Conservation (phyloP, 2,113 vertebrate genomes). For the Silurus glanis region DNA sequence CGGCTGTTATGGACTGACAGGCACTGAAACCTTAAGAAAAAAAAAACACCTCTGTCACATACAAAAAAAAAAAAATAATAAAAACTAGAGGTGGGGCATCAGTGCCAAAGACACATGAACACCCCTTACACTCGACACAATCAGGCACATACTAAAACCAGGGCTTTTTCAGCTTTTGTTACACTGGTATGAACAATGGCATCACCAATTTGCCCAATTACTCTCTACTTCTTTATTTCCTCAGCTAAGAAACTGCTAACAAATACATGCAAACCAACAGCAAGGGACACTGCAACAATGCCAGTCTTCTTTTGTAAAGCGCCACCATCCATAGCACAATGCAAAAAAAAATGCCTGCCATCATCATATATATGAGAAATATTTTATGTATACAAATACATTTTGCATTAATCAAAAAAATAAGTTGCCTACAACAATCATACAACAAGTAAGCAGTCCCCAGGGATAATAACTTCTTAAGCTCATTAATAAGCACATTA, state of each 20-base stretch:
- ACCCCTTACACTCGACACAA: neutral
- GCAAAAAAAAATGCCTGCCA: neutral
- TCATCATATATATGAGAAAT: neutral
- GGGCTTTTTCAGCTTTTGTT: slow-evolving; percentile 58
- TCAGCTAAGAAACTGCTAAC: neutral
- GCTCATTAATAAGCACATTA: neutral
- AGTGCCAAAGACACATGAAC: slow-evolving; percentile 53
- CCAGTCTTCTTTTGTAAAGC: neutral
- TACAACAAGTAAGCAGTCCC: neutral
- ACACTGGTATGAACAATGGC: too few relatives aligned
- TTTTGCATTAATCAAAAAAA: neutral
- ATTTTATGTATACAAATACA: neutral
- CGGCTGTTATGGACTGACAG: neutral
- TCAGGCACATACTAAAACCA: slow-evolving; percentile 55
- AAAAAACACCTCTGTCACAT: neutral
- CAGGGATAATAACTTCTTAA: neutral
- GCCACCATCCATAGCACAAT: neutral
- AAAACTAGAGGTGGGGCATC: slow-evolving; percentile 50
- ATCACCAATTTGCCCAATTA: neutral
- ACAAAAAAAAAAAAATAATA: neutral
- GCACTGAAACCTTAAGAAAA: neutral
- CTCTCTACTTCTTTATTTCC: neutral
- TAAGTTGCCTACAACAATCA: too few relatives aligned
- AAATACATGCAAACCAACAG: neutral
- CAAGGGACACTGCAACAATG: neutral